Evolutionary conservation across 2,797 vertebrate species (phyloP).

Genomic region (Sus cebifrons): DNA sequence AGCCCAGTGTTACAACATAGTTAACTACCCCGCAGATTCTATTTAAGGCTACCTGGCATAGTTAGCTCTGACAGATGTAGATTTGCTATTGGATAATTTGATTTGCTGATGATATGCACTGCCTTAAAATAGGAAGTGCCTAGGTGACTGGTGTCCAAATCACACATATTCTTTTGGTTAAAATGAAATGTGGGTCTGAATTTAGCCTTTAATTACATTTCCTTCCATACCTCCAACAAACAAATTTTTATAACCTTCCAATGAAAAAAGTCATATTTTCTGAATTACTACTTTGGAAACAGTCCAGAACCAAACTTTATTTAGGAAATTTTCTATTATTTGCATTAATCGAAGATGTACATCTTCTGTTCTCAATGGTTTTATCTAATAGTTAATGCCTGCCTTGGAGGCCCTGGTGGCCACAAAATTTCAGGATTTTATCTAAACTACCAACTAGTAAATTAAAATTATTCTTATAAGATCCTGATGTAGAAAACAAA

Average conservation of each 20-base stretch:
- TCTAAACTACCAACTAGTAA: conserved; percentile 80
- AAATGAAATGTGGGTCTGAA: conserved; percentile 90
- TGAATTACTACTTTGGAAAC: conserved; percentile 89
- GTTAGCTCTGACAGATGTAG: conserved; percentile 89
- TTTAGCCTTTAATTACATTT: conserved; percentile 92
- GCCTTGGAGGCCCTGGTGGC: neutral
- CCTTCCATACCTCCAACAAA: conserved; percentile 91
- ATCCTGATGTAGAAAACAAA: conserved; percentile 79
- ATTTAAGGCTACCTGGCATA: conserved; percentile 92
- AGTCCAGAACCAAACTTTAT: conserved; percentile 86
- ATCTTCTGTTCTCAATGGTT: conserved; percentile 74
- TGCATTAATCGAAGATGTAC: conserved; percentile 83
- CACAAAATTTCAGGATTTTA: conserved; percentile 78
- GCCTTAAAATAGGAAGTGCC: conserved; percentile 88
- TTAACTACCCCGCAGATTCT: conserved; percentile 88
- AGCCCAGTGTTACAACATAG: conserved; percentile 87
- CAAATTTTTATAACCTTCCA: conserved; percentile 91
- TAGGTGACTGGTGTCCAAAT: conserved; percentile 92
- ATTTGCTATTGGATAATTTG: conserved; percentile 90
- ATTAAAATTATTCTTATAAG: conserved; percentile 82
- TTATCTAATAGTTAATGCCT: conserved; percentile 74
- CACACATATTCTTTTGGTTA: conserved; percentile 91
- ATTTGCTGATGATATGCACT: conserved; percentile 92
- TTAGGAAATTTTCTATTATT: conserved; percentile 90
- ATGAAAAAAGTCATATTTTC: conserved; percentile 90